Evolutionary conservation across 2,888 invertebrate species (phyloP), one percentile per base, ranked within the genome.

Genomic region (Drosophila tanythrix): DNA sequence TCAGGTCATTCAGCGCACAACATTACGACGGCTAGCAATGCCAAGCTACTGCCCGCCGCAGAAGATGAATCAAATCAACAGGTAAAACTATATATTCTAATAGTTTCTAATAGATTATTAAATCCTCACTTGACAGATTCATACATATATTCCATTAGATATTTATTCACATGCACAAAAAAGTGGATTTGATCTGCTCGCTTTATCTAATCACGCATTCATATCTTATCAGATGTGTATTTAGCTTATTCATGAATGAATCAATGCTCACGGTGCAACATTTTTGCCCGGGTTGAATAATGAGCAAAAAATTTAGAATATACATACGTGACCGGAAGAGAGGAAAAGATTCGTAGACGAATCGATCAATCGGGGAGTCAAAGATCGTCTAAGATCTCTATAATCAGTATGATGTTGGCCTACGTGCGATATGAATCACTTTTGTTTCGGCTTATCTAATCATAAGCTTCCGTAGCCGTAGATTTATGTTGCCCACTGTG

Each of bases 51-150:
- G 81, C 90, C 92, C 27, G 74, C 88, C 2, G 70, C 78, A 3
- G 93, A 93, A 74, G 93, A 93, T 79, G 93, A 92, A 63, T 85
- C 90, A 62, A 93, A 92, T 72, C 87, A 93, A 61, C 92, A 93
- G 93, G 93, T 93, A 74, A 92, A 91, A 78, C 38, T 13, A n/a
- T 7, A 27, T 29, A 13, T 38, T 55, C 13, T 7, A 29, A 35
- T 21, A 6, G 1, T 3, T 18, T 38, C 15, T 38, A 35, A 52
- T 35, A 3, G 10, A 11, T 29, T 36, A 29, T n/a, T 51, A 25
- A 58, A 21, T 46, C 18, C 21, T 31, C 40, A 3, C 10, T n/a
- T 35, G 10, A 11, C 27, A 18, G 50, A 10, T 18, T 43, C 13
- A 21, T 21, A 3, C 0, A 6, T 6, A 21, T 21, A 21, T 13